These are phyloP conservation scores for Hyposoter dolosus DNA, from an alignment of 2,888 invertebrate genomes.

Conservation along the genomic window DNA sequence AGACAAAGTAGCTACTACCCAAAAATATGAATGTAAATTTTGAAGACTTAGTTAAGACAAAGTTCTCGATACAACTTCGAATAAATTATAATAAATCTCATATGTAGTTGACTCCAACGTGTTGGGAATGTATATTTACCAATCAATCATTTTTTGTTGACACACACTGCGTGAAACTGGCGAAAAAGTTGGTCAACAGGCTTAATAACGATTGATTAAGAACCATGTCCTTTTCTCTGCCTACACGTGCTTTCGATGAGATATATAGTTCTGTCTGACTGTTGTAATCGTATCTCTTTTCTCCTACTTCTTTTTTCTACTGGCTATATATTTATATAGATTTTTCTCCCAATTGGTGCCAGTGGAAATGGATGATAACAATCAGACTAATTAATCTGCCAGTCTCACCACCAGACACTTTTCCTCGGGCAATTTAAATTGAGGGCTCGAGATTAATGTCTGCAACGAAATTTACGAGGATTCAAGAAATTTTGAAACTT, in stretches of 20 bases:
- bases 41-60: background rate
- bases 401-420: background rate
- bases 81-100: background rate
- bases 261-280: background rate
- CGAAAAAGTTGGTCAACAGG: background rate
- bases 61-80: background rate
- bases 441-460: background rate
- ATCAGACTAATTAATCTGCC: background rate
- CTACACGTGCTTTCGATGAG: background rate
- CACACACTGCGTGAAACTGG: background rate
- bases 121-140: background rate
- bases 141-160: background rate
- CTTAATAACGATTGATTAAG: conserved; percentile 1
- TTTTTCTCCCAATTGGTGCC: background rate
- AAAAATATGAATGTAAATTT: background rate
- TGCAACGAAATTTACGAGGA: background rate
- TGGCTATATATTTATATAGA: background rate
- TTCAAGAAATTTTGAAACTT: background rate
- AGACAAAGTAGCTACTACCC: background rate
- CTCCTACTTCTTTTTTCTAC: background rate
- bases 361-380: background rate
- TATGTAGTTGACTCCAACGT: background rate
- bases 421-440: background rate
- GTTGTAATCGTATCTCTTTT: background rate
- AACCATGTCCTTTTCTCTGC: background rate